Evolutionary conservation across 1,140 invertebrate genomes (phyloP).

Genomic region (Ptiloglossa arizonensis): DNA sequence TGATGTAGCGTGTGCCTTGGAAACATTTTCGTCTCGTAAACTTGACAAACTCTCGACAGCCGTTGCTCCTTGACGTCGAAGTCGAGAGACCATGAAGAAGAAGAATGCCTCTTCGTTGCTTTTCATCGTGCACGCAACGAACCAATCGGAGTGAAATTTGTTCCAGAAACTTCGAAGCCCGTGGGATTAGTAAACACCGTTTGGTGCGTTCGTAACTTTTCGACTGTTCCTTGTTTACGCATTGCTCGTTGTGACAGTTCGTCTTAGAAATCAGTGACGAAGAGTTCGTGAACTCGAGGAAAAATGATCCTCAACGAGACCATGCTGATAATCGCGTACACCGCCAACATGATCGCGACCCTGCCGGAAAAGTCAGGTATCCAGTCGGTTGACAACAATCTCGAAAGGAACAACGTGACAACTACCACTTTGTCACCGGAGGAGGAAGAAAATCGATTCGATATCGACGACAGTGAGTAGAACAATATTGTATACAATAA

Average conservation of each 20-base stretch:
- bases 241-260: too few species aligned
- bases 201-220: background rate
- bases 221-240: background rate
- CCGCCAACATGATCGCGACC: slow-evolving; percentile 73
- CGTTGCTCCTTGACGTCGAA: too few species aligned
- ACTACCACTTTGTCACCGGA: slow-evolving; percentile 73
- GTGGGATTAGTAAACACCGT: slow-evolving; percentile 1
- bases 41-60: too few species aligned
- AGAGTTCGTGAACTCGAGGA: background rate
- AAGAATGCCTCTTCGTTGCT: background rate
- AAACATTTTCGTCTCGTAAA: too few species aligned
- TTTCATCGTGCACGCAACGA: background rate
- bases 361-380: slow-evolving; percentile 65
- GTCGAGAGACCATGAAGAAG: slow-evolving; percentile 18
- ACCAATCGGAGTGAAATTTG: background rate
- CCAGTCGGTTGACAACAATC: slow-evolving; percentile 18
- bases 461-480: slow-evolving; percentile 75
- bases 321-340: slow-evolving; percentile 73
- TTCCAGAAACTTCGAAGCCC: background rate
- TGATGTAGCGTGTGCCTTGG: too few species aligned
- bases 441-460: slow-evolving; percentile 74
- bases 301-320: slow-evolving; percentile 76
- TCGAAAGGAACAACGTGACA: slow-evolving; percentile 45
- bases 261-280: background rate
- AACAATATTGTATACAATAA: too few species aligned